Conservation (phyloP, 2,113 vertebrate species). For the Rhinolophus ferrumequinum region DNA sequence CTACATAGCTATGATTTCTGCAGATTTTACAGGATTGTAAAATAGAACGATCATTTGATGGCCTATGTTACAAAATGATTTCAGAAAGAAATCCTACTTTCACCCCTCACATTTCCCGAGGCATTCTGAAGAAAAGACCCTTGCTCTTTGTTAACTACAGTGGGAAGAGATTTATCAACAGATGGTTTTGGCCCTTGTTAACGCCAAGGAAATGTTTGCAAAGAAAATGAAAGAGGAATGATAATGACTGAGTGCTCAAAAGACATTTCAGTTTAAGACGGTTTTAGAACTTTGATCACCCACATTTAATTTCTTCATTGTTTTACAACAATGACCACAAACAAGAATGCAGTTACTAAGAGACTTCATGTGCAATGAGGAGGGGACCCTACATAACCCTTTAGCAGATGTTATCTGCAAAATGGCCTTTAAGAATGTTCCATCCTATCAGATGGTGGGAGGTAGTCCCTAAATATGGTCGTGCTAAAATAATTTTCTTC, state of each 20-base stretch:
- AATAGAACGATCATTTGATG: slow-evolving; percentile 81
- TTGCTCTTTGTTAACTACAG: neutral
- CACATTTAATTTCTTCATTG: neutral
- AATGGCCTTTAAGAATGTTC: neutral
- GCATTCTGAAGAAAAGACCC: slow-evolving; percentile 21
- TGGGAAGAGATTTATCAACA: neutral
- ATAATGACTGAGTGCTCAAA: neutral
- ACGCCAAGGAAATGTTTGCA: neutral
- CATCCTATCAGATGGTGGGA: neutral
- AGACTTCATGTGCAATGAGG: neutral
- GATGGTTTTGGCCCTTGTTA: neutral
- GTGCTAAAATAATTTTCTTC: slow-evolving; percentile 21
- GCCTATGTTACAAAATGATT: slow-evolving; percentile 56
- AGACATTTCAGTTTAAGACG: neutral
- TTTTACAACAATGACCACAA: neutral
- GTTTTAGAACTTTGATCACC: neutral
- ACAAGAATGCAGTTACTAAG: neutral
- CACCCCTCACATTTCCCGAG: slow-evolving; percentile 62
- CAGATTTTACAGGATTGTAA: slow-evolving; percentile 82
- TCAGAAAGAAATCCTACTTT: slow-evolving; percentile 13
- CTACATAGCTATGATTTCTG: slow-evolving; percentile 83
- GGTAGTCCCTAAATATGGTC: neutral
- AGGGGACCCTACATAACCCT: neutral
- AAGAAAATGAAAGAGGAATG: slow-evolving; percentile 37
- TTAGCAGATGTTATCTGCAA: neutral